phyloP scores from a whole-genome alignment of 2,113 vertebrate species.

The Vimba vimba region DNA sequence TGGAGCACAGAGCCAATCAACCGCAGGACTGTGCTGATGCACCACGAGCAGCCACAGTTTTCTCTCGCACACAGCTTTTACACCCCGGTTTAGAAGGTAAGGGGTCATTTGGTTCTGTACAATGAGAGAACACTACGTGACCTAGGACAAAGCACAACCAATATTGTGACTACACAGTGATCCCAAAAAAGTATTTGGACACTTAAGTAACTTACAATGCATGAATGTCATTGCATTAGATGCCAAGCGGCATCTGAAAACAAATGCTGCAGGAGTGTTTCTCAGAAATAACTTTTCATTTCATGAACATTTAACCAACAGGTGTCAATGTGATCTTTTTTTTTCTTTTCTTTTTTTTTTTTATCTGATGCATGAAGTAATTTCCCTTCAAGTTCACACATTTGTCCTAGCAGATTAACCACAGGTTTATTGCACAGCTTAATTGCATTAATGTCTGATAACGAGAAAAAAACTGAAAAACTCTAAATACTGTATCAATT shows the following conservation, averaged over 20 bases:
- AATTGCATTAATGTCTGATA: neutral
- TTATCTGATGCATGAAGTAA: neutral
- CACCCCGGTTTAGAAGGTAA: neutral
- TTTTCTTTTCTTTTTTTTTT: neutral
- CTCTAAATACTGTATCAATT: neutral
- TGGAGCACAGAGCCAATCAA: slow-evolving; percentile 66
- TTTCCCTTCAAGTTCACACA: slow-evolving; percentile 1
- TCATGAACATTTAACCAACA: neutral
- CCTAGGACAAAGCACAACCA: neutral
- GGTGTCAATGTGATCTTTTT: neutral
- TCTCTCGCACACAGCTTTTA: slow-evolving; percentile 49
- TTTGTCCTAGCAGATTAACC: neutral
- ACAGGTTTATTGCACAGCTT: neutral
- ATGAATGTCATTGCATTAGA: neutral
- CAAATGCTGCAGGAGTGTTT: neutral
- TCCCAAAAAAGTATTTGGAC: neutral
- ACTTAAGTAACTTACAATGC: neutral
- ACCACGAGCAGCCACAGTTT: slow-evolving; percentile 71
- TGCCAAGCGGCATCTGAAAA: neutral
- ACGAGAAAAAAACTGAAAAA: neutral
- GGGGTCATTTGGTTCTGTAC: neutral
- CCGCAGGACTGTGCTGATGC: slow-evolving; percentile 73
- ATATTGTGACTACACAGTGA: neutral
- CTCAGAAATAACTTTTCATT: slow-evolving; percentile 5
- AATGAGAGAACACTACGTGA: neutral